Evolutionary conservation across 2,797 vertebrate genomes (phyloP).

Genomic region (Pyrocephalus nanus): DNA sequence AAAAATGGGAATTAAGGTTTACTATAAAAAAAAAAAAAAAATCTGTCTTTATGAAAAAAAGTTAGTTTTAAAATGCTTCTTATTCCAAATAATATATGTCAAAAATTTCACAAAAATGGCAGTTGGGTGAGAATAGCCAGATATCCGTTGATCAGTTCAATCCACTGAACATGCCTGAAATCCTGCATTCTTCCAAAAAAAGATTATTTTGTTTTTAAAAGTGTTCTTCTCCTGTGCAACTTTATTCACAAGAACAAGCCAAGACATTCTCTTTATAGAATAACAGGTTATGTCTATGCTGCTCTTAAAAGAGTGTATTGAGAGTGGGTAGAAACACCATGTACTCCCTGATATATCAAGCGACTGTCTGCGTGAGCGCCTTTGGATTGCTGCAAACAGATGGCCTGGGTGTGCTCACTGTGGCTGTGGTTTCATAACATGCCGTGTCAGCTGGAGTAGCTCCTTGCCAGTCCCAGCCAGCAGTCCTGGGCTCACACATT

Average conservation of each 20-base stretch:
- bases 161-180: not conserved
- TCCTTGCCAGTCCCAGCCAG: not conserved
- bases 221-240: not conserved
- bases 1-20: not conserved
- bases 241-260: not conserved
- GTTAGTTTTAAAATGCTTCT: not conserved
- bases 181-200: not conserved
- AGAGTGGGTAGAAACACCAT: slow-evolving; percentile 4
- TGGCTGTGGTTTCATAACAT: not conserved
- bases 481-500: not conserved
- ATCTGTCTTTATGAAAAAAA: not conserved
- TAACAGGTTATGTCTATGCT: not conserved
- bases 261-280: not conserved
- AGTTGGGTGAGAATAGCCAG: not conserved
- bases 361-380: not conserved
- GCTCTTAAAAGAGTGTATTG: not conserved
- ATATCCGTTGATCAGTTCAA: not conserved
- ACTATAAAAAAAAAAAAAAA: not conserved
- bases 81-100: not conserved
- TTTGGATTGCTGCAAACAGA: not conserved
- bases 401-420: not conserved
- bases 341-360: not conserved
- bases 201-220: not conserved
- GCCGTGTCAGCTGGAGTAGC: not conserved
- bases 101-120: not conserved